These are phyloP conservation scores for Halictus quadricinctus DNA, from an alignment of 2,888 invertebrate genomes.

Conservation along the genomic window DNA sequence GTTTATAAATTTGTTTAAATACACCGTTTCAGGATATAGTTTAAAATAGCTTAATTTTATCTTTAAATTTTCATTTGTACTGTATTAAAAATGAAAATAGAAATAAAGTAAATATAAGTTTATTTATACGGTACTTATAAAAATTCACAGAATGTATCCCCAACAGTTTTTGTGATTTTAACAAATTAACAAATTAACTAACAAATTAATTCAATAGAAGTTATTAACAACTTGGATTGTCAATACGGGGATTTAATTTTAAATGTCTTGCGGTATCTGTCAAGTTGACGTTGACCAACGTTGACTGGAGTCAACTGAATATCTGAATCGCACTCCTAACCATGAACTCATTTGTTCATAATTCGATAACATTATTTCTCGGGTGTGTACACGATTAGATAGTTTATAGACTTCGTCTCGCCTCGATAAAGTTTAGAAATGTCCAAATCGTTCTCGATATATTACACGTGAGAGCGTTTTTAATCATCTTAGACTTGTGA, in stretches of 20 bases:
- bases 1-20: not conserved
- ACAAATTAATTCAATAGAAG: not conserved
- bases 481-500: slow-evolving; percentile 36
- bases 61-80: not conserved
- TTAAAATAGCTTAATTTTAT: not conserved
- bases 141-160: not conserved
- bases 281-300: slow-evolving; percentile 3
- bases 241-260: not conserved
- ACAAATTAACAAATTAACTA: not conserved
- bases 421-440: slow-evolving; percentile 6
- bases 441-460: not conserved
- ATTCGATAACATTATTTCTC: slow-evolving; percentile 7
- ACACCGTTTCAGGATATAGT: not conserved
- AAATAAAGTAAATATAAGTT: not conserved
- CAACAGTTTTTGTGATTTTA: not conserved
- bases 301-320: not conserved
- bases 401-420: not conserved
- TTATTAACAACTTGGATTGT: not conserved
- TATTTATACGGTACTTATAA: not conserved
- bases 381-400: not conserved
- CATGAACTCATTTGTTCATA: not conserved
- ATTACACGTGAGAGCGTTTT: slow-evolving; percentile 17
- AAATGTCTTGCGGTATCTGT: not conserved
- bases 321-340: not conserved
- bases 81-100: not conserved